Conservation (phyloP, 2,888 invertebrate species). For the Chromoteleia sp. region DNA sequence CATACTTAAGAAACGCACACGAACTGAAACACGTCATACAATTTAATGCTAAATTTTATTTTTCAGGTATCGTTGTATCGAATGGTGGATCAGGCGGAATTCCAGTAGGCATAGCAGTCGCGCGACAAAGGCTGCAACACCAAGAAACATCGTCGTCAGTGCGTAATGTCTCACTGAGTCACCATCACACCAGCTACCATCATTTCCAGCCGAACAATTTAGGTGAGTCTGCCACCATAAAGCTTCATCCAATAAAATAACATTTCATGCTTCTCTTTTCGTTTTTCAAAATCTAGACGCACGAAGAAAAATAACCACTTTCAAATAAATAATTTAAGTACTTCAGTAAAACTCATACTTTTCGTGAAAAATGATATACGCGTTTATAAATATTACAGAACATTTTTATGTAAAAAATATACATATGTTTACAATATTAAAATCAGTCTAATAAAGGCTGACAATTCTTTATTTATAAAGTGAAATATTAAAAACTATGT, state of each 20-base stretch:
- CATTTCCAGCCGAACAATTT: constrained; percentile 82
- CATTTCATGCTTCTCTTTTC: too few species aligned
- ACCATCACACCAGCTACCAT: constrained; percentile 83
- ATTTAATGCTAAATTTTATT: constrained; percentile 32
- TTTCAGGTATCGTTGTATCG: constrained; percentile 81
- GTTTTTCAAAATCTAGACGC: too few species aligned
- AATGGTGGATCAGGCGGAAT: constrained; percentile 85
- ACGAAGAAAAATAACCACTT: too few species aligned
- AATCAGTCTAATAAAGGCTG: too few species aligned
- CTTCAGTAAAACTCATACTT: too few species aligned
- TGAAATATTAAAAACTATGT: too few species aligned
- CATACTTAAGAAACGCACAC: not conserved
- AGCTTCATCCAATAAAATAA: not conserved
- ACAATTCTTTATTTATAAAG: too few species aligned
- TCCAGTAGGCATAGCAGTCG: constrained; percentile 94
- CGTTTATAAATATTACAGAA: too few species aligned
- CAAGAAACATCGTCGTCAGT: constrained; percentile 86
- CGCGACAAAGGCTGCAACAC: constrained; percentile 90
- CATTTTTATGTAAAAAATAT: too few species aligned
- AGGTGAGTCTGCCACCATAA: constrained; percentile 74
- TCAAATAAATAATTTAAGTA: too few species aligned
- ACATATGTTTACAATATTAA: too few species aligned
- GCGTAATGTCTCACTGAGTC: constrained; percentile 82
- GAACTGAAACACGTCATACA: constrained; percentile 4
- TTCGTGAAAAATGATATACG: too few species aligned